Percentiles rank a stretch among this genome's conserved stretches.
phyloP scores from a whole-genome alignment of 2,797 vertebrate species.

The Lindbergichthys nudifrons region DNA sequence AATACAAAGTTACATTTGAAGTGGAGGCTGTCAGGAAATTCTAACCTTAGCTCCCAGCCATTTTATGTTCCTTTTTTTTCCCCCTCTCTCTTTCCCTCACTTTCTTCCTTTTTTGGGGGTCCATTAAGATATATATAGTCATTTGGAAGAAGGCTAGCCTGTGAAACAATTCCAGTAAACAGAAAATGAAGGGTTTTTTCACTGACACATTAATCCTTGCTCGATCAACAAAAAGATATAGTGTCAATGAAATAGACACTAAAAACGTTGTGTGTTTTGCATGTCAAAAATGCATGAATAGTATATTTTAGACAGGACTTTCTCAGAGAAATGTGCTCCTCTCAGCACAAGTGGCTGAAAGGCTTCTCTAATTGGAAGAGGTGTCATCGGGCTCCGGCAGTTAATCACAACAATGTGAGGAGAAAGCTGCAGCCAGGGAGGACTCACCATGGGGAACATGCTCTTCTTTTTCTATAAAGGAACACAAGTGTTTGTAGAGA shows the following conservation, averaged over 20 bases:
- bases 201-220: neutral
- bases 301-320: slow-evolving; percentile 48
- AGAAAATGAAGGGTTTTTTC: too few relatives aligned
- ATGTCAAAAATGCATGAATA: slow-evolving; percentile 12
- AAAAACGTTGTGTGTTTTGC: slow-evolving; percentile 18
- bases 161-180: too few relatives aligned
- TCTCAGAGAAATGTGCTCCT: slow-evolving; percentile 52
- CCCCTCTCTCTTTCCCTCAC: too few relatives aligned
- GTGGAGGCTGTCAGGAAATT: too few relatives aligned
- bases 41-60: too few relatives aligned
- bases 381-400: slow-evolving; percentile 58
- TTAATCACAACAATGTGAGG: slow-evolving; percentile 62
- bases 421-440: slow-evolving; percentile 23
- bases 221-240: neutral
- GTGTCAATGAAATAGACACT: neutral
- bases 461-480: slow-evolving; percentile 25
- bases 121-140: too few relatives aligned
- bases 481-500: slow-evolving; percentile 20
- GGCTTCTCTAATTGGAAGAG: slow-evolving; percentile 71
- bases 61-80: too few relatives aligned
- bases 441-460: slow-evolving; percentile 30
- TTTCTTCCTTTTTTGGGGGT: too few relatives aligned
- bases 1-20: too few relatives aligned
- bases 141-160: too few relatives aligned
- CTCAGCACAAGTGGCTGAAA: slow-evolving; percentile 40